A percentile compares a stretch with the other conserved stretches of the same genome.
Conservation (phyloP, 2,888 invertebrate species). For the Troilus luridus region DNA sequence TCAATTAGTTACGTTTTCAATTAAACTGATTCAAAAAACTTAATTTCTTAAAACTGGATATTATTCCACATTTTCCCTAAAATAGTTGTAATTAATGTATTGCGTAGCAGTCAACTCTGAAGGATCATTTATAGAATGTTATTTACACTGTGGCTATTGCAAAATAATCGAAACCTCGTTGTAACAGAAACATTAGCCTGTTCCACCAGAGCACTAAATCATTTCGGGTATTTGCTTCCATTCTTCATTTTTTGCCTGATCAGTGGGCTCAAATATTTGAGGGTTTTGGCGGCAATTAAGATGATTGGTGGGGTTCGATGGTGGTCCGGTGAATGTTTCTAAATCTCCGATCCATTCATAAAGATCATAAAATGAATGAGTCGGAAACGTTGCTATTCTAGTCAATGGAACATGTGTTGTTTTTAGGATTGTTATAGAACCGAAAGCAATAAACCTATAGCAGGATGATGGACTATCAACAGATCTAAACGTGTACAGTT, state of each 20-base stretch:
- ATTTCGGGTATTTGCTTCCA: constrained; percentile 17
- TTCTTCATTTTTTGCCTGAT: constrained; percentile 39
- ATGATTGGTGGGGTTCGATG: constrained; percentile 19
- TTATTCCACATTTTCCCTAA: neutral
- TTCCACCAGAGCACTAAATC: neutral
- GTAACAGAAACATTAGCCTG: constrained; percentile 1
- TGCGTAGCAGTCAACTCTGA: neutral
- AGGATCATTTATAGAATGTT: neutral
- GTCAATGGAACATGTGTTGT: constrained; percentile 26
- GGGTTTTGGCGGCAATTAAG: constrained; percentile 16
- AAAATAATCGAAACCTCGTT: neutral
- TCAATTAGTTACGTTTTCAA: neutral
- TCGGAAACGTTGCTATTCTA: constrained; percentile 19
- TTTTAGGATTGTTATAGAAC: neutral
- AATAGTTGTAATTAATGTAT: neutral
- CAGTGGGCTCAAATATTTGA: constrained; percentile 26
- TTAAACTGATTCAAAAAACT: neutral
- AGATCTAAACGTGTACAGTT: neutral
- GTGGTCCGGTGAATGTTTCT: neutral
- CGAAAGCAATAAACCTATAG: constrained; percentile 5
- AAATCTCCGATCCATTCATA: constrained; percentile 14
- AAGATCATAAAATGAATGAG: constrained; percentile 38
- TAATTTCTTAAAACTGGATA: no score
- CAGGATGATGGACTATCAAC: neutral
- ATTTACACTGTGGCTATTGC: neutral